A percentile compares a stretch with the other conserved stretches of the same genome.
Evolutionary conservation across 2,888 invertebrate species (phyloP).

Genomic region (Carabus problematicus): DNA sequence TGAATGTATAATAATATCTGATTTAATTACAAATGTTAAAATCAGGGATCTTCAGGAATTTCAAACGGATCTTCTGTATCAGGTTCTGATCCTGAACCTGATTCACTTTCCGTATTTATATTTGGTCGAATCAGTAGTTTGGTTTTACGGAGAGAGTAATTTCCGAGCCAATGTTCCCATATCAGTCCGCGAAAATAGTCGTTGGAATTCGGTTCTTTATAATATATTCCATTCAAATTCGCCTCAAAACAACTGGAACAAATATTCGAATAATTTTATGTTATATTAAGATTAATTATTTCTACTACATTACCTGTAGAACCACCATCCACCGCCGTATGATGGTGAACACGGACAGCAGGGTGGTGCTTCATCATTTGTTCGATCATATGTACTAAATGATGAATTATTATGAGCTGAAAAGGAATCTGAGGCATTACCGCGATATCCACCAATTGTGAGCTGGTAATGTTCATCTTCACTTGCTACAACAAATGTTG

Average conservation of each 20-base stretch:
- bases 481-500: slow-evolving; percentile 56
- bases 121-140: slow-evolving; percentile 61
- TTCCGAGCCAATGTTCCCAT: slow-evolving; percentile 67
- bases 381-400: slow-evolving; percentile 62
- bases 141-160: slow-evolving; percentile 62
- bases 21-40: slow-evolving; percentile 11
- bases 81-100: slow-evolving; percentile 19
- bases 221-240: slow-evolving; percentile 65
- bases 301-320: slow-evolving; percentile 58
- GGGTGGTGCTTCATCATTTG: slow-evolving; percentile 61
- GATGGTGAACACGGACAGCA: slow-evolving; percentile 64
- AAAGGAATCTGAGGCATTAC: slow-evolving; percentile 64
- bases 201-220: slow-evolving; percentile 57
- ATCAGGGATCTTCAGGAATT: slow-evolving; percentile 38
- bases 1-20: no score
- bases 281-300: slow-evolving; percentile 1
- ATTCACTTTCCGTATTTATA: slow-evolving; percentile 32
- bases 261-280: slow-evolving; percentile 19
- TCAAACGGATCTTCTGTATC: slow-evolving; percentile 28
- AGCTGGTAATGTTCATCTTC: slow-evolving; percentile 60
- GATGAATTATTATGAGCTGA: slow-evolving; percentile 61
- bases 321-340: slow-evolving; percentile 70
- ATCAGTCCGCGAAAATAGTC: slow-evolving; percentile 63
- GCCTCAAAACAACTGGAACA: slow-evolving; percentile 64
- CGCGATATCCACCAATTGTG: slow-evolving; percentile 60